Evolutionary conservation across 2,797 vertebrate genomes (phyloP).

Genomic region (Eleutherodactylus coqui): DNA sequence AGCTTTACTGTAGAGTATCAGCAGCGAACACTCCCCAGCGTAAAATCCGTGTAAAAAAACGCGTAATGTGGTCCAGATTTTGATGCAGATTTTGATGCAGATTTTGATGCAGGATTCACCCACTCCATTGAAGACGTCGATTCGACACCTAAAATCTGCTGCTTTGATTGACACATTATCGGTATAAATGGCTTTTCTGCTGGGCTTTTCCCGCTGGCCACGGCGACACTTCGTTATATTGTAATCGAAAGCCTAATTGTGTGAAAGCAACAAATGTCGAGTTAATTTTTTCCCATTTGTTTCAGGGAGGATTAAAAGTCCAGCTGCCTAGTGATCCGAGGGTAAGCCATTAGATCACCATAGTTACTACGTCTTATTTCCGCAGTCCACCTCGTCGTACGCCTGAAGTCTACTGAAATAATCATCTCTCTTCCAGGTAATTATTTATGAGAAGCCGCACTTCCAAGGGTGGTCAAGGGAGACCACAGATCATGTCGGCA

Average conservation of each 20-base stretch:
- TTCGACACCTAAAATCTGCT: too few relatives aligned
- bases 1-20: too few relatives aligned
- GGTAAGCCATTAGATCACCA: slow-evolving; percentile 72
- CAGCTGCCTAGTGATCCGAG: slow-evolving; percentile 83
- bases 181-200: background rate
- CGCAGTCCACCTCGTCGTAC: background rate
- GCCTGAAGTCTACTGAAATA: slow-evolving; percentile 8
- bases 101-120: too few relatives aligned
- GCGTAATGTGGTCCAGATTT: too few relatives aligned
- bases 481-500: slow-evolving; percentile 75
- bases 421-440: slow-evolving; percentile 74
- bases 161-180: too few relatives aligned
- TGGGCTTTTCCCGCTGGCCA: background rate
- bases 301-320: slow-evolving; percentile 83
- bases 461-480: slow-evolving; percentile 78
- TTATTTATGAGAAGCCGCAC: slow-evolving; percentile 80
- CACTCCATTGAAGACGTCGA: too few relatives aligned
- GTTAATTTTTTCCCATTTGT: slow-evolving; percentile 58
- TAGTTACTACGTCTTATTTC: slow-evolving; percentile 16
- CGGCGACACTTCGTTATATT: slow-evolving; percentile 14
- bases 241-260: slow-evolving; percentile 39
- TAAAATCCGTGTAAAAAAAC: too few relatives aligned
- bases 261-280: slow-evolving; percentile 37
- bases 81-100: too few relatives aligned
- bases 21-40: too few relatives aligned